Base-by-base conservation (phyloP, 2,888 invertebrate genomes). In the Isoperla grammatica region DNA sequence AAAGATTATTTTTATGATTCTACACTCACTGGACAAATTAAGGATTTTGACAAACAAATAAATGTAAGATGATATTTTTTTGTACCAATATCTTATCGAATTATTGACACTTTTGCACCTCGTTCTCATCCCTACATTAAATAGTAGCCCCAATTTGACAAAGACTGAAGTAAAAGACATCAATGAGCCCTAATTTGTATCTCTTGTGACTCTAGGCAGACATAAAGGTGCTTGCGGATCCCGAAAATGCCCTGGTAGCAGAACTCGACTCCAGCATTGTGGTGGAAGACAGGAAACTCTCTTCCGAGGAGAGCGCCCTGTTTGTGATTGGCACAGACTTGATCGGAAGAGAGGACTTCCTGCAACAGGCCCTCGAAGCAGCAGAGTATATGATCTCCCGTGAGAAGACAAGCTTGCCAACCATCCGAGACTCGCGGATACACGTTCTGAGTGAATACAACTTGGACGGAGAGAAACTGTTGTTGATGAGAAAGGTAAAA, bases 351-450 rank as follows among this genome's bases (percentile, higher is more conserved):
- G 73, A 76, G 58, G 75, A 76, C 19, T 79, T 80, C 69, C 73
- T 83, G 0, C 71, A 75, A 58, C 74, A 75, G 70, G 79, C 78
- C 0, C 65, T 75, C 2, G 75, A 77, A 12, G 82, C 83, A 11
- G 81, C 78, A 66, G 82, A 83, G 56, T 86, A 81, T 68, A 67
- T 86, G 1, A 71, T 87, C 50, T 78, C 83, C 35, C 76, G 86
- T 22, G 86, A 86, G 69, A 76, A 76, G 42, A 77, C 81, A 0
- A 76, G 80, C 46, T 37, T 68, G 2, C 75, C 83, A 12, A 70
- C 81, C 37, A 73, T 77, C 2, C 5, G 4, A 12, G 40, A 3
- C 5, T 4, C 40, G 3, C 5, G 40, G 15, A 12, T 40, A 12
- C n/a, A 40, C n/a, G 12, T 40, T 40, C 40, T 40, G 6, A 40